Evolutionary conservation across 2,113 vertebrate species (phyloP).

Genomic region (Paratilapia polleni): DNA sequence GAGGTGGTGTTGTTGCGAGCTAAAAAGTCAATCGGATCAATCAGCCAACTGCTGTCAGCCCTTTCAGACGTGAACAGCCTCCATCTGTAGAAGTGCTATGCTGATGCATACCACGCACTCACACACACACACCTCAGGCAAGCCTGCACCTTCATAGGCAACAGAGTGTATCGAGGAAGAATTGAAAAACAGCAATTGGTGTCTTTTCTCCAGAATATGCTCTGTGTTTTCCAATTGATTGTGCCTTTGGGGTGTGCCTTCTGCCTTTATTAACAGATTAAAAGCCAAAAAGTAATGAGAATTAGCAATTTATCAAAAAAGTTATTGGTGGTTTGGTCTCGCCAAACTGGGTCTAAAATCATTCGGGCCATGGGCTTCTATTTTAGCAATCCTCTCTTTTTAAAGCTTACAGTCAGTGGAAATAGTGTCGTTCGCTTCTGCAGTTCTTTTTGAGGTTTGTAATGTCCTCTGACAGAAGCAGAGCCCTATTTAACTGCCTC

Average conservation of each 20-base stretch:
- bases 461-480: slow-evolving; percentile 63
- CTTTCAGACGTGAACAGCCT: slow-evolving; percentile 44
- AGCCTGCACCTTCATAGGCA: slow-evolving; percentile 34
- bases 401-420: slow-evolving; percentile 11
- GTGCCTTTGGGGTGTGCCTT: slow-evolving; percentile 27
- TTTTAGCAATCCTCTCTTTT: slow-evolving; percentile 28
- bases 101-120: slow-evolving; percentile 19
- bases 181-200: slow-evolving; percentile 31
- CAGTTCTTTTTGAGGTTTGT: slow-evolving; percentile 43
- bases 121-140: slow-evolving; percentile 24
- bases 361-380: slow-evolving; percentile 44
- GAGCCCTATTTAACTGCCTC: slow-evolving; percentile 66
- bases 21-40: slow-evolving; percentile 70
- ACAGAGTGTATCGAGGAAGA: slow-evolving; percentile 24
- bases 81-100: slow-evolving; percentile 35
- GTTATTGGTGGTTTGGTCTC: slow-evolving; percentile 49
- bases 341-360: slow-evolving; percentile 43
- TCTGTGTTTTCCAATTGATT: slow-evolving; percentile 25
- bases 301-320: slow-evolving; percentile 63
- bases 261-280: slow-evolving; percentile 47
- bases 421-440: slow-evolving; percentile 9
- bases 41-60: slow-evolving; percentile 54
- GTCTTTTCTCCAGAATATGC: slow-evolving; percentile 17
- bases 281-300: slow-evolving; percentile 57
- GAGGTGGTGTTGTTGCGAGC: slow-evolving; percentile 22